These are phyloP conservation scores for Ophion obscuratus DNA, from an alignment of 2,888 invertebrate species.

Conservation along the genomic window DNA sequence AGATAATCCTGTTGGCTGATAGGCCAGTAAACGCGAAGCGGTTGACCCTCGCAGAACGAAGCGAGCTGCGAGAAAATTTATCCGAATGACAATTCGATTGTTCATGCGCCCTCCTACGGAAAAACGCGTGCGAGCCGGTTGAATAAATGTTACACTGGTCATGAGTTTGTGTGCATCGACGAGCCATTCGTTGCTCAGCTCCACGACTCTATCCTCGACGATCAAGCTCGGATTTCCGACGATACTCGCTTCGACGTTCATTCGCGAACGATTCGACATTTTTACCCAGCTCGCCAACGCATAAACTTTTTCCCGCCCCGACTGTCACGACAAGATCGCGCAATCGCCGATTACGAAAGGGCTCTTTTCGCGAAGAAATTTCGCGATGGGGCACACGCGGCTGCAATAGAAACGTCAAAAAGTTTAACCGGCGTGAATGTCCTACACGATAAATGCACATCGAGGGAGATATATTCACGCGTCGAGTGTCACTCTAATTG, in stretches of 20 bases:
- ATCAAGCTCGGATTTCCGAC: constrained; percentile 73
- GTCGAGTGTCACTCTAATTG: neutral
- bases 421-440: constrained; percentile 43
- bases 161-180: constrained; percentile 67
- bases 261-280: constrained; percentile 63
- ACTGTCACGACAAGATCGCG: constrained; percentile 14
- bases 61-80: constrained; percentile 64
- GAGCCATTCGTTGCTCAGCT: constrained; percentile 65
- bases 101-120: too few relatives aligned
- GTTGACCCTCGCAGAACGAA: constrained; percentile 67
- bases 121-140: too few relatives aligned
- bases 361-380: constrained; percentile 14
- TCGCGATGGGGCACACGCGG: neutral
- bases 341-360: neutral
- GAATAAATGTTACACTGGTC: constrained; percentile 61
- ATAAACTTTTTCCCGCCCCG: too few relatives aligned
- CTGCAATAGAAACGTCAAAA: constrained; percentile 58
- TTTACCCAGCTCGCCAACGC: neutral
- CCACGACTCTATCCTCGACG: constrained; percentile 63
- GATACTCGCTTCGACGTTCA: constrained; percentile 70
- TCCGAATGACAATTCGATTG: neutral
- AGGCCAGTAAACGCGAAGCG: constrained; percentile 74
- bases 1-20: constrained; percentile 70
- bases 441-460: constrained; percentile 43
- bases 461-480: neutral